phyloP scores from a whole-genome alignment of 1,140 invertebrate genomes.

The Polypedilum pembai region DNA sequence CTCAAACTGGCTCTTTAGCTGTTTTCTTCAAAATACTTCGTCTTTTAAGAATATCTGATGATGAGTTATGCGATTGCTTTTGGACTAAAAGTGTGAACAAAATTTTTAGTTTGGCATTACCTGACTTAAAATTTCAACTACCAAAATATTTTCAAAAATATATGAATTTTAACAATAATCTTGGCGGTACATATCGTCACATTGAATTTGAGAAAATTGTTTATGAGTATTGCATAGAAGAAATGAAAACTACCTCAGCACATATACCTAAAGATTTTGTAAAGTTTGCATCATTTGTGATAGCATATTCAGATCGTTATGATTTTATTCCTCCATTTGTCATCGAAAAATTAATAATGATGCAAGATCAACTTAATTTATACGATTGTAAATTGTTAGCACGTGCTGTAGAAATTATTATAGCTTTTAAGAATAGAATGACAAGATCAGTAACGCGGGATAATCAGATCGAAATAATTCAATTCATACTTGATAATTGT shows the following conservation, averaged over 20 bases:
- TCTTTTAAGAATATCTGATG: conserved; percentile 44
- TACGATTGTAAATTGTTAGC: conserved; percentile 43
- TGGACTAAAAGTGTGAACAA: conserved; percentile 41
- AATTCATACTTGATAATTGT: conserved; percentile 36
- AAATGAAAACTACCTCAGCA: conserved; percentile 40
- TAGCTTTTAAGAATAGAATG: conserved; percentile 32
- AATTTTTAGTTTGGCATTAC: conserved; percentile 34
- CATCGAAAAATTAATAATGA: conserved; percentile 38
- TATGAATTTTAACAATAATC: conserved; percentile 48
- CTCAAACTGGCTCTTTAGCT: conserved; percentile 33
- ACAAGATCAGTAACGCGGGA: conserved; percentile 34
- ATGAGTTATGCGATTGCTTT: conserved; percentile 41
- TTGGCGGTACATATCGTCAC: conserved; percentile 45
- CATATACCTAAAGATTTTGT: conserved; percentile 42
- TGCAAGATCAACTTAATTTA: conserved; percentile 39
- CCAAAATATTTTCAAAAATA: conserved; percentile 45
- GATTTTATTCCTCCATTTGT: conserved; percentile 39
- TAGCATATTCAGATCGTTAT: conserved; percentile 43
- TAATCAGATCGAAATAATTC: conserved; percentile 37
- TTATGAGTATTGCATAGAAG: conserved; percentile 39
- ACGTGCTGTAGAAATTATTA: conserved; percentile 39
- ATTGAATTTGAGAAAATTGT: conserved; percentile 44
- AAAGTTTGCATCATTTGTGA: conserved; percentile 43
- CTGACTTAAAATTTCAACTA: conserved; percentile 38
- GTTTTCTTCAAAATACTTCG: conserved; percentile 43